Base-by-base conservation (phyloP, 2,888 invertebrate species). In the Ochropleura plecta region DNA sequence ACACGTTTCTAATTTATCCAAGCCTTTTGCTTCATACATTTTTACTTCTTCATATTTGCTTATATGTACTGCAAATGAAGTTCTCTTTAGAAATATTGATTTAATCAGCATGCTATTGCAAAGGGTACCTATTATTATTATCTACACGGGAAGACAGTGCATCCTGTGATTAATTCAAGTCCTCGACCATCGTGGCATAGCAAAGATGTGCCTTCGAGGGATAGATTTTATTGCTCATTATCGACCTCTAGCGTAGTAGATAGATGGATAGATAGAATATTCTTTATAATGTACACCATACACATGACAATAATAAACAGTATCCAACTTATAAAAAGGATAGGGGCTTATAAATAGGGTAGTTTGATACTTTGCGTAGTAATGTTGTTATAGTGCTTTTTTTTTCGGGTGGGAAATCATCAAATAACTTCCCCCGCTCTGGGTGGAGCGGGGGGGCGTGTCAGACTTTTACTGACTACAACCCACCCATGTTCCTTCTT, bases 121-220 rank as follows among this genome's bases (percentile, higher is more conserved):
- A n/a, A 79, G 60, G 44, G 62, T 40, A n/a, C n/a, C n/a, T n/a
- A 18, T 40, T 20, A 44, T 44, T 40, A 48, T 46, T 73, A 76
- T 73, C 80, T 62, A 40, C 12, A 73, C 73, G 46, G 73, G 62
- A 73, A 62, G 60, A 48, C 18, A 14, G 18, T 51, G 73, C n/a
- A 55, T 79, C 73, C 76, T 79, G 62, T 73, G 40, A 79, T 79
- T 73, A 79, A 73, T 76, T 51, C 20, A 63, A 79, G 46, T 42
- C 18, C 14, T 53, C 20, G 42, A 76, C 44, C 48, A 49, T 53
- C 49, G 20, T 40, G 18, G 18, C 10, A 49, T 55, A 30, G 9
- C 49, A 20, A 14, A 62, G 12, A 3, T 49, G 10, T 53, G 49
- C 73, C 62, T 73, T 5, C n/a, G 9, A 18, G 12, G 73, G 10